Percentiles rank a stretch among this genome's conserved stretches.
Evolutionary conservation across 2,113 vertebrate genomes (phyloP).

Genomic region (Alexandromys fortis): DNA sequence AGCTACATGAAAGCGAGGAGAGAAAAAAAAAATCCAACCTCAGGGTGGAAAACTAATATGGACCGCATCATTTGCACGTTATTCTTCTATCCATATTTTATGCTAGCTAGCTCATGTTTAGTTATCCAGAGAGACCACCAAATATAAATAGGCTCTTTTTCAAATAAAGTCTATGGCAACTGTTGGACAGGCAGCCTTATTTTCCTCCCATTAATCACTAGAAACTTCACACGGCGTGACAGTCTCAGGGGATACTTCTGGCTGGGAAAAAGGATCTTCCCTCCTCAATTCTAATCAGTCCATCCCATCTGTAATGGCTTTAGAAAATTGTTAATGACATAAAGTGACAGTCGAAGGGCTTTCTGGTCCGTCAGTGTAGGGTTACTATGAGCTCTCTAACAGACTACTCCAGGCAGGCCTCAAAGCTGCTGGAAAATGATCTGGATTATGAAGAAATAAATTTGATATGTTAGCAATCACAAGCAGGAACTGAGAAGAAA

Average conservation of each 20-base stretch:
- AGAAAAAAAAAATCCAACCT: conserved; percentile 58
- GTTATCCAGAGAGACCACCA: conserved; percentile 74
- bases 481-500: conserved; percentile 86
- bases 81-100: conserved; percentile 66
- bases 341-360: conserved; percentile 89
- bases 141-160: conserved; percentile 83
- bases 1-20: conserved; percentile 78
- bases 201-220: conserved; percentile 88
- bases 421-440: conserved; percentile 88
- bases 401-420: conserved; percentile 84
- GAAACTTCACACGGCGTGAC: conserved; percentile 86
- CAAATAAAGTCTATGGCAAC: conserved; percentile 83
- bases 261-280: conserved; percentile 89
- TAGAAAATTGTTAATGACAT: conserved; percentile 92
- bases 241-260: conserved; percentile 88
- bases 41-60: conserved; percentile 63
- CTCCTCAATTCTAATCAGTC: conserved; percentile 88
- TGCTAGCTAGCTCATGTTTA: conserved; percentile 76
- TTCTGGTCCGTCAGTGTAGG: conserved; percentile 86
- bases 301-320: conserved; percentile 90
- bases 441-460: conserved; percentile 88
- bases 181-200: conserved; percentile 80
- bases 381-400: conserved; percentile 87
- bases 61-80: conserved; percentile 62
- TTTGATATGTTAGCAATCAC: conserved; percentile 87